Base-by-base conservation (phyloP, 1,140 invertebrate species). In the Drosophila sp. region DNA sequence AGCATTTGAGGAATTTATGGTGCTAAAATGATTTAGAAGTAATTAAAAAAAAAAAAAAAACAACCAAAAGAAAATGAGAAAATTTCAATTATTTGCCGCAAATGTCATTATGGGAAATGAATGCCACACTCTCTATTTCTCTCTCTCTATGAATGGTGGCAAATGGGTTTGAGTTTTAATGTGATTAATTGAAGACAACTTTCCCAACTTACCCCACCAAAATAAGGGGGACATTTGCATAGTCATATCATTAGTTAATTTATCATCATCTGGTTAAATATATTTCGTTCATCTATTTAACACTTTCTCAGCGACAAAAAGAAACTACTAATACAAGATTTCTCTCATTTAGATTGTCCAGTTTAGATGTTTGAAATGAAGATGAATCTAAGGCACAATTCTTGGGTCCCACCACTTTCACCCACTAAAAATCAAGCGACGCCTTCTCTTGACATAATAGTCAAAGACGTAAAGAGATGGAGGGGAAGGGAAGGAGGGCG, bases 361-460 rank as follows among this genome's bases (percentile, higher is more conserved):
- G 23, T 50, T 50, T 3, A 50, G 23, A 50, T 50, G 44, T 50
- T 38, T 27, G 23, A 27, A 50, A 50, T 27, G 44, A 50, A 50
- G 44, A 50, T 50, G 44, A 50, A 50, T 50, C 4, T 7, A 41
- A 27, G 44, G 23, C 25, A 50, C 44, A 50, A 23, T 50, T 50
- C 44, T 50, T 27, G 23, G 23, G 6, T 50, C 17, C 17, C 8
- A 38, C 2, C 44, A 50, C 44, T 50, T 50, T 50, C 44, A 50
- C 44, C 44, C 44, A 50, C 44, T 50, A 25, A 50, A 47, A 47
- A 47, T 23, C 6, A 47, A 47, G 17, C 44, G 44, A 6, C 23
- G 44, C 23, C 23, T 50, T 47, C 17, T 47, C 17, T 47, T 80
- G 80, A 83, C 77, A 84, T 69, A 84, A 76, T 84, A 50, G 44